Evolutionary conservation across 2,888 invertebrate species (phyloP).

Genomic region (Erpobdella octoculata): DNA sequence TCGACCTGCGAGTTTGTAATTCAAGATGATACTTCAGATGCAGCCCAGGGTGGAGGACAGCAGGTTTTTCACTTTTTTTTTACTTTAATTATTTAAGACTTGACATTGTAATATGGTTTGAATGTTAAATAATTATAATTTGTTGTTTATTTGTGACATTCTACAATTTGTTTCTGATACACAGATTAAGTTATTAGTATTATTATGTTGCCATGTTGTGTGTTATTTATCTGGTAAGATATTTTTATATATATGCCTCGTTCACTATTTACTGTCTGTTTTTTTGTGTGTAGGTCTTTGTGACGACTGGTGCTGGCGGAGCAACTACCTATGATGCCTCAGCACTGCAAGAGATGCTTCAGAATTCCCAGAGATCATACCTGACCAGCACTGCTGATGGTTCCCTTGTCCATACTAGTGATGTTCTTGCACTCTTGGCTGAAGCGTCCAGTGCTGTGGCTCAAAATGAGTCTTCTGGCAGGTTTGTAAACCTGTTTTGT

Average conservation of each 20-base stretch:
- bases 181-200: too few species aligned
- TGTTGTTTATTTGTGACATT: too few species aligned
- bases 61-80: too few species aligned
- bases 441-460: conserved; percentile 28
- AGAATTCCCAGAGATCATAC: conserved; percentile 18
- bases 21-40: conserved; percentile 9
- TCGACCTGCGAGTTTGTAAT: conserved; percentile 32
- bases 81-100: too few species aligned
- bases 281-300: conserved; percentile 15
- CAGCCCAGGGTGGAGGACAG: neutral
- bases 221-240: too few species aligned
- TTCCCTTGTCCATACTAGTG: conserved; percentile 16
- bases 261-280: too few species aligned
- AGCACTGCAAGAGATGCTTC: conserved; percentile 24
- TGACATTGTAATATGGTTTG: too few species aligned
- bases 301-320: conserved; percentile 3
- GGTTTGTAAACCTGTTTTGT: neutral
- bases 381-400: neutral
- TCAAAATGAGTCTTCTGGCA: conserved; percentile 14
- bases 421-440: conserved; percentile 28
- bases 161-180: too few species aligned
- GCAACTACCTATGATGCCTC: conserved; percentile 7
- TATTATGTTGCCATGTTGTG: too few species aligned
- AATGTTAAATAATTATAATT: too few species aligned
- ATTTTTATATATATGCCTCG: too few species aligned